These are phyloP conservation scores for Bombyx huttoni DNA, from an alignment of 2,888 invertebrate species.

Conservation along the genomic window DNA sequence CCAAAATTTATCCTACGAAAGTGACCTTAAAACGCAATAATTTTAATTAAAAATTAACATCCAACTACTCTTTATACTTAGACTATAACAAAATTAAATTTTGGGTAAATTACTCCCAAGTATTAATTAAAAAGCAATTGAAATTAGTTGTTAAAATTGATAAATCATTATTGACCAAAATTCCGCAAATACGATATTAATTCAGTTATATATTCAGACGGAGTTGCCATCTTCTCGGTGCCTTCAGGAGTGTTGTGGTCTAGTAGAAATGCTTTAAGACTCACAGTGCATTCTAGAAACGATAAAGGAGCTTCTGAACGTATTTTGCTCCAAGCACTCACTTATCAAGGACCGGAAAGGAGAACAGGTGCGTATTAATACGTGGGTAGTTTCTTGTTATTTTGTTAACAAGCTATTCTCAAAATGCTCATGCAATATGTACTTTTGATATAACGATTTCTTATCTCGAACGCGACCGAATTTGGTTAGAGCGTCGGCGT, in stretches of 20 bases:
- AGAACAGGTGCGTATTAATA: slow-evolving; percentile 76
- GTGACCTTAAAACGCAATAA: no score
- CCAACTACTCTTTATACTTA: no score
- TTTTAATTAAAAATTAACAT: no score
- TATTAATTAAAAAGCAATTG: no score
- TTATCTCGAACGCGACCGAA: no score
- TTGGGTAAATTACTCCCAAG: no score
- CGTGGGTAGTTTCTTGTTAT: not conserved
- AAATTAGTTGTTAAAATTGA: no score
- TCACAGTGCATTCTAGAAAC: slow-evolving; percentile 77
- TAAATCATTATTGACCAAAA: not conserved
- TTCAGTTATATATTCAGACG: slow-evolving; percentile 28
- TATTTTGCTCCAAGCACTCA: slow-evolving; percentile 84
- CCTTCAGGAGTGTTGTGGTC: slow-evolving; percentile 76
- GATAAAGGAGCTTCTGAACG: slow-evolving; percentile 88
- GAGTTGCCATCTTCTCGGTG: slow-evolving; percentile 58
- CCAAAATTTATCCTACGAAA: no score
- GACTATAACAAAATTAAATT: no score
- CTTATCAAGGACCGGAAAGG: slow-evolving; percentile 88
- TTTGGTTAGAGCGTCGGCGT: no score
- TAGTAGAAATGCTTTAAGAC: slow-evolving; percentile 38
- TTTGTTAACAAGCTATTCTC: not conserved
- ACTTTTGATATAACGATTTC: not conserved
- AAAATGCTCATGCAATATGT: not conserved
- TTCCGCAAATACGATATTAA: not conserved